phyloP scores from a whole-genome alignment of 2,888 invertebrate species.

The Phrixothrix hirtus region DNA sequence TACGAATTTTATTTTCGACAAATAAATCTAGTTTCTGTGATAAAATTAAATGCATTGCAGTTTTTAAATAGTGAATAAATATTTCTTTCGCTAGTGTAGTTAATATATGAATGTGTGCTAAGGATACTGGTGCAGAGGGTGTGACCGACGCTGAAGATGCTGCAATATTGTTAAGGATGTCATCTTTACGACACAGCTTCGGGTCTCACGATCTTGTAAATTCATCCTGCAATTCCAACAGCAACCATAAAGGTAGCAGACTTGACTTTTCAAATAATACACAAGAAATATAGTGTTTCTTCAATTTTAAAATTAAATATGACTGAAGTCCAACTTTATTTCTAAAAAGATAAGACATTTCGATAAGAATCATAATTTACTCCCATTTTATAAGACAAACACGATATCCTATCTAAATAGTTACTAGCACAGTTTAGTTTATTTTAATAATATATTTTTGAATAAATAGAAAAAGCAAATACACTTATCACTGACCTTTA shows the following conservation, averaged over 20 bases:
- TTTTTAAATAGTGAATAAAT: not conserved
- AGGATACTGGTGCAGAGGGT: slow-evolving; percentile 56
- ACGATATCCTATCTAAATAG: too few relatives aligned
- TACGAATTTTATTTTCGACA: not conserved
- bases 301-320: too few relatives aligned
- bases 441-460: too few relatives aligned
- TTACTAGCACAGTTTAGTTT: too few relatives aligned
- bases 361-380: too few relatives aligned
- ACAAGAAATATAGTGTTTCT: too few relatives aligned
- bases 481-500: slow-evolving; percentile 13
- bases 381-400: too few relatives aligned
- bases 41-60: not conserved
- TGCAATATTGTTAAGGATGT: slow-evolving; percentile 63
- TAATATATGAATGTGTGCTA: slow-evolving; percentile 38
- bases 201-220: slow-evolving; percentile 59
- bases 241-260: slow-evolving; percentile 39
- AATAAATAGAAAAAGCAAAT: too few relatives aligned
- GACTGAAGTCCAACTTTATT: too few relatives aligned
- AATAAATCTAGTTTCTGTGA: not conserved
- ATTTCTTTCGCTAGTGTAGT: not conserved
- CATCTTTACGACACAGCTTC: slow-evolving; percentile 63
- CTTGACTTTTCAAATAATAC: too few relatives aligned
- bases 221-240: slow-evolving; percentile 31
- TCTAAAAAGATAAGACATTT: too few relatives aligned
- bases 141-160: slow-evolving; percentile 54